phyloP scores from a whole-genome alignment of 2,797 vertebrate species.

The Gadopsis marmoratus region DNA sequence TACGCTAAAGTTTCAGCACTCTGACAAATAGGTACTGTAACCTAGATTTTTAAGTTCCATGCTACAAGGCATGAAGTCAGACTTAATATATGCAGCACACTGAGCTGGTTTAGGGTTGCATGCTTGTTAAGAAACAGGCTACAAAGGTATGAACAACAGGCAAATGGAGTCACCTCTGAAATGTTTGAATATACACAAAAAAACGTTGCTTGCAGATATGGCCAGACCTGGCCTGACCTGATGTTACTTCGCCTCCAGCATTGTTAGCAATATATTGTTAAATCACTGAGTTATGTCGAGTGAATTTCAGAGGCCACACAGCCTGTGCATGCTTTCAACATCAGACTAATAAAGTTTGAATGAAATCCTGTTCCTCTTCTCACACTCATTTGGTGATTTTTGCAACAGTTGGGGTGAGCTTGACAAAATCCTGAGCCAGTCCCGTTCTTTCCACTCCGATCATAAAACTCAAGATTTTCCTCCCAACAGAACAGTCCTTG shows the following conservation, averaged over 20 bases:
- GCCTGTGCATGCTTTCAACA: conserved; percentile 50
- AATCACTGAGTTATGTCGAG: conserved; percentile 30
- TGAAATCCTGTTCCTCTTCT: conserved; percentile 68
- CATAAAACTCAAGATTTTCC: conserved; percentile 78
- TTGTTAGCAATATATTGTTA: conserved; percentile 20
- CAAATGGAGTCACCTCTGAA: conserved; percentile 10
- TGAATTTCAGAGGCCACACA: conserved; percentile 72
- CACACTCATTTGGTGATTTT: conserved; percentile 76
- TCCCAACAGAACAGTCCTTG: conserved; percentile 69
- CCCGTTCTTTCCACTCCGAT: conserved; percentile 82
- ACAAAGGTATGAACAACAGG: not conserved
- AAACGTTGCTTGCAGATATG: conserved; percentile 5
- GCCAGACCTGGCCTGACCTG: conserved; percentile 6
- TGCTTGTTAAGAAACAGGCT: conserved; percentile 24
- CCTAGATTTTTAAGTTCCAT: conserved; percentile 58
- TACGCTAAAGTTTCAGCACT: conserved; percentile 41
- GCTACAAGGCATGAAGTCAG: conserved; percentile 40
- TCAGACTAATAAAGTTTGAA: conserved; percentile 71
- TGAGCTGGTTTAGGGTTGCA: conserved; percentile 5
- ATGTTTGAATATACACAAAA: conserved; percentile 1
- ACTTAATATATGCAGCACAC: conserved; percentile 9
- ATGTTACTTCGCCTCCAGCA: conserved; percentile 36
- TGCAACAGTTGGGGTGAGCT: conserved; percentile 73
- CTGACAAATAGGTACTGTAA: conserved; percentile 47
- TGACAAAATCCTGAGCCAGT: conserved; percentile 77